Conservation (phyloP, 2,797 vertebrate species). For the Lepus oiostolus region DNA sequence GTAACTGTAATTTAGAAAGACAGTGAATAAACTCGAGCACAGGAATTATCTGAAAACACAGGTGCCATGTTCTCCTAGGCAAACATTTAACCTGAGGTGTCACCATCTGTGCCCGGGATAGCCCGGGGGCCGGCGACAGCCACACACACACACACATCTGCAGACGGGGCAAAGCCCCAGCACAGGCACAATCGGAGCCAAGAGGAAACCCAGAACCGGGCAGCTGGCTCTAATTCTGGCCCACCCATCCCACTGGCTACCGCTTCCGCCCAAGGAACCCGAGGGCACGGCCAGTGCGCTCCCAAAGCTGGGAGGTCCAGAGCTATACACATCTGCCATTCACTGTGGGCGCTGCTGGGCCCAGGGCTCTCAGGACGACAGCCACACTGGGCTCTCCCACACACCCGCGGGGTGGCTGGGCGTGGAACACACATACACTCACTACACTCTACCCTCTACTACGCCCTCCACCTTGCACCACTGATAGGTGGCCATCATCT, state of each 20-base stretch:
- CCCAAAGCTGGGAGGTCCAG: fast-evolving
- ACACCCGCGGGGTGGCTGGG: fast-evolving
- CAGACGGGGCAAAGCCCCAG: background rate
- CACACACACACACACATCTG: background rate
- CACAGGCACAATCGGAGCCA: background rate
- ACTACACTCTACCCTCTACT: too few relatives aligned
- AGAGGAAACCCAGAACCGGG: background rate
- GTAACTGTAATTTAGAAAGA: background rate
- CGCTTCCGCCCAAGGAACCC: background rate
- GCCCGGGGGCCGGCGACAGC: too few relatives aligned
- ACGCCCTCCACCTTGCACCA: background rate
- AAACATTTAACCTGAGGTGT: background rate
- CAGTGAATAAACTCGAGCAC: background rate
- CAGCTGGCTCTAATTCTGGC: background rate
- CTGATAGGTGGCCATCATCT: background rate
- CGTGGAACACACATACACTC: background rate
- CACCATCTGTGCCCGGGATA: background rate
- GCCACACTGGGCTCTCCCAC: background rate
- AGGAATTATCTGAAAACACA: background rate
- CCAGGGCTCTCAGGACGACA: background rate
- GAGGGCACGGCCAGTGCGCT: background rate
- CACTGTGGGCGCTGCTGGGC: background rate
- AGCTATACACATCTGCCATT: too few relatives aligned
- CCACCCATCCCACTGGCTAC: too few relatives aligned
- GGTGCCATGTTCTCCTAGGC: background rate